Evolutionary conservation across 1,140 invertebrate genomes (phyloP), one percentile per base, ranked within the genome.

Genomic region (Oryzaephilus surinamensis): DNA sequence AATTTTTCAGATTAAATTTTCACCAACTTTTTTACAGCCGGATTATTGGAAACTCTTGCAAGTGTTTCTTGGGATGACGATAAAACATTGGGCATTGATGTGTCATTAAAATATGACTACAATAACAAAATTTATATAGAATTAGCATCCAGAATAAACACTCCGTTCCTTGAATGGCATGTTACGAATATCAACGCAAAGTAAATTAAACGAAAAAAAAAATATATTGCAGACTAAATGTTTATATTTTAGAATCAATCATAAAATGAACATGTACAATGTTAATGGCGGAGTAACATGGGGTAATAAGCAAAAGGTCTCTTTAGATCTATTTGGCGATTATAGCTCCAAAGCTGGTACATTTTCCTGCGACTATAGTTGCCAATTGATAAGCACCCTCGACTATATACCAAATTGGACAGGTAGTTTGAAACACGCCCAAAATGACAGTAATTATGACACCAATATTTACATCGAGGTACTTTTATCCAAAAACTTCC

Each of bases 111-210:
- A 32, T 71, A 69, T 17, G 55, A 71, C 7, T 53, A 67, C n/a
- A 54, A 62, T 5, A 17, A 18, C 14, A 54, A 50, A 6, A 71
- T 64, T 1, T 45, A 47, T 3, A 38, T 67, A 3, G 61, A 61
- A 33, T 41, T 73, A 14, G 61, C 67, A 24, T 64, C 61, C 6
- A 70, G 74, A 32, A 48, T 84, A 5, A 57, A 70, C 1, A 84
- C 80, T 1, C 82, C 81, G 0, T 84, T 84, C 48, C 62, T 72
- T 2, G 73, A 76, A n/a, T 84, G 81, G 79, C 70, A 64, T 32
- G 72, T 71, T 20, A 82, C 79, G 8, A 74, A 72, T n/a, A 61
- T 84, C 0, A 70, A 72, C 46, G 58, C 70, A 24, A 72, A 70
- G 76, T 80, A 55, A 66, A n/a, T n/a, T n/a, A n/a, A n/a, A n/a